Evolutionary conservation across 2,797 vertebrate species (phyloP).

Genomic region (Dicrostonyx torquatus): DNA sequence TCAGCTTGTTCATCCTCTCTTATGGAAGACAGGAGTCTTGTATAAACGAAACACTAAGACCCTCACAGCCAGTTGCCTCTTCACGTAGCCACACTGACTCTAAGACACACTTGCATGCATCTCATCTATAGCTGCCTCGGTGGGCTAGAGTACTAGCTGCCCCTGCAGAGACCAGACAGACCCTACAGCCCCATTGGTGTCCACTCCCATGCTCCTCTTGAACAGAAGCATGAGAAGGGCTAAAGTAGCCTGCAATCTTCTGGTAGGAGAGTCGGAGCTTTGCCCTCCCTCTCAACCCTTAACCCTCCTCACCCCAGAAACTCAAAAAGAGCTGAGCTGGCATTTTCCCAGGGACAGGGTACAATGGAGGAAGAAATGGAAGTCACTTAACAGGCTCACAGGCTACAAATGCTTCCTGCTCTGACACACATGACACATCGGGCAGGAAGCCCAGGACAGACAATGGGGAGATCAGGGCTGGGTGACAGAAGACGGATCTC

Average conservation of each 20-base stretch:
- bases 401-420: constrained; percentile 48
- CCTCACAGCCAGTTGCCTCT: background rate
- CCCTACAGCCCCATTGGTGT: background rate
- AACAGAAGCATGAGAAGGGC: background rate
- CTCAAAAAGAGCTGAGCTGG: background rate
- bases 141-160: background rate
- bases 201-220: background rate
- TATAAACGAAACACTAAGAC: background rate
- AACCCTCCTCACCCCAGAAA: constrained; percentile 20
- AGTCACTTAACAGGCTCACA: background rate
- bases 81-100: background rate
- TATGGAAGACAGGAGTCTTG: background rate
- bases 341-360: constrained; percentile 34
- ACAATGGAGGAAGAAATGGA: background rate
- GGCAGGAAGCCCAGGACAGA: constrained; percentile 14
- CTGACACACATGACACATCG: constrained; percentile 13
- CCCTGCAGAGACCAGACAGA: background rate
- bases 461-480: constrained; percentile 40
- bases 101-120: background rate
- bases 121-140: background rate
- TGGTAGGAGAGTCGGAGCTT: background rate
- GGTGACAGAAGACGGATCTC: background rate
- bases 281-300: background rate
- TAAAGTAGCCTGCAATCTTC: background rate
- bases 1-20: background rate